Evolutionary conservation across 2,113 vertebrate genomes (phyloP).

Genomic region (Sinocyclocheilus grahami): DNA sequence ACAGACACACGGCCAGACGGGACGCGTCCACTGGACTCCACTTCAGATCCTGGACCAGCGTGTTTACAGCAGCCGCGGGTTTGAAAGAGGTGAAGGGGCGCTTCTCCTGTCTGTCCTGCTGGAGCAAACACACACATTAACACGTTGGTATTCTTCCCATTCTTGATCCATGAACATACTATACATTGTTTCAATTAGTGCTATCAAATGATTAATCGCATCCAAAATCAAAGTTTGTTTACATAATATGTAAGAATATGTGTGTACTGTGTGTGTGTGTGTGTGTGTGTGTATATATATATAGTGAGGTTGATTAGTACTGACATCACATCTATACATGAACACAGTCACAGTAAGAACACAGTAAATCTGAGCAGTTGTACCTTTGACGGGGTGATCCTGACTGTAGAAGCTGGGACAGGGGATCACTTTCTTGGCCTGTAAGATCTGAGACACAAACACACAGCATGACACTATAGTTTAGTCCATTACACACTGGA

Average conservation of each 20-base stretch:
- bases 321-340: neutral
- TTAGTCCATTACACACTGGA: neutral
- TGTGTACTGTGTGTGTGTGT: no score
- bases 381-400: conserved; percentile 93
- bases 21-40: conserved; percentile 85
- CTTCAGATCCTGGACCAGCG: conserved; percentile 85
- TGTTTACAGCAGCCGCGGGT: conserved; percentile 69
- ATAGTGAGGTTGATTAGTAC: no score
- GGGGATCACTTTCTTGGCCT: conserved; percentile 92
- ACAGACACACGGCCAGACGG: conserved; percentile 84
- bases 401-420: conserved; percentile 90
- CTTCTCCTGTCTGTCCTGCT: conserved; percentile 83
- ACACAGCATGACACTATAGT: neutral
- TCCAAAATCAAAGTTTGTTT: no score
- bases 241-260: no score
- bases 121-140: neutral
- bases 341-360: neutral
- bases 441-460: conserved; percentile 78
- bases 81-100: conserved; percentile 83
- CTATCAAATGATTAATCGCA: no score
- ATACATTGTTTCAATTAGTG: no score
- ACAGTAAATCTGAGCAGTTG: neutral
- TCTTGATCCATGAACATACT: neutral
- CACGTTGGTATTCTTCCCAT: no score
- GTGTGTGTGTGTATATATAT: no score